Conservation (phyloP, 2,797 vertebrate species). For the Luscinia luscinia region DNA sequence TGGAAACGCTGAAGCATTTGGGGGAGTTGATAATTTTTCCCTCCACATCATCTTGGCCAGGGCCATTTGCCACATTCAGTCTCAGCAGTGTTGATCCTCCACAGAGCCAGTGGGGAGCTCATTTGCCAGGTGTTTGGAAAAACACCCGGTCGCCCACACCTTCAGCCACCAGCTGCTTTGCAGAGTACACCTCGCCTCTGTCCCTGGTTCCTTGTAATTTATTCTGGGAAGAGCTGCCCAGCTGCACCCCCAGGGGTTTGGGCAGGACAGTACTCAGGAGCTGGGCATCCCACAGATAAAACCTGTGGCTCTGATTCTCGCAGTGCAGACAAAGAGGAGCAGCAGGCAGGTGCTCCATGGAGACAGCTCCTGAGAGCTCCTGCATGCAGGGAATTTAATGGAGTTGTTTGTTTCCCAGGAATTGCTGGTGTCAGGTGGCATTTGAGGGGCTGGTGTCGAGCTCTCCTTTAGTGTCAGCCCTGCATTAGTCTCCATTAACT, state of each 20-base stretch:
- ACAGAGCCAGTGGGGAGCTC: not conserved
- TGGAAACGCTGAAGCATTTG: not conserved
- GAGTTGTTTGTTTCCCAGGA: slow-evolving; percentile 21
- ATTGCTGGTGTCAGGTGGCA: not conserved
- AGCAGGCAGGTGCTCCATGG: slow-evolving; percentile 53
- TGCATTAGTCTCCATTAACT: not conserved
- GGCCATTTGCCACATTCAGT: not conserved
- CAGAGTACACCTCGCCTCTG: not conserved
- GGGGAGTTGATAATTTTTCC: not conserved
- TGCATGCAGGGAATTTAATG: not conserved
- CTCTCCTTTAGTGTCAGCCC: not conserved
- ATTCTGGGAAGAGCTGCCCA: not conserved
- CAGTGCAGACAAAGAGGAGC: not conserved
- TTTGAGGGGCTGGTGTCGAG: not conserved
- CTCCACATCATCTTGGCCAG: not conserved
- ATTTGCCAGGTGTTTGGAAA: not conserved
- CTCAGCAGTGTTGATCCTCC: not conserved
- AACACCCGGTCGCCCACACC: not conserved
- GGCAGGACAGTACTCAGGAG: not conserved
- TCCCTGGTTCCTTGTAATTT: accelerated
- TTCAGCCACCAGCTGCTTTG: not conserved
- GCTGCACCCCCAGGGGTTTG: not conserved
- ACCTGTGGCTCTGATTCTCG: not conserved
- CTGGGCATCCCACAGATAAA: not conserved
- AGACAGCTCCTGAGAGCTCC: not conserved